Percentiles rank a stretch among this genome's conserved stretches.
Evolutionary conservation across 2,797 vertebrate species (phyloP).

Genomic region (Brachyalestes nurse): DNA sequence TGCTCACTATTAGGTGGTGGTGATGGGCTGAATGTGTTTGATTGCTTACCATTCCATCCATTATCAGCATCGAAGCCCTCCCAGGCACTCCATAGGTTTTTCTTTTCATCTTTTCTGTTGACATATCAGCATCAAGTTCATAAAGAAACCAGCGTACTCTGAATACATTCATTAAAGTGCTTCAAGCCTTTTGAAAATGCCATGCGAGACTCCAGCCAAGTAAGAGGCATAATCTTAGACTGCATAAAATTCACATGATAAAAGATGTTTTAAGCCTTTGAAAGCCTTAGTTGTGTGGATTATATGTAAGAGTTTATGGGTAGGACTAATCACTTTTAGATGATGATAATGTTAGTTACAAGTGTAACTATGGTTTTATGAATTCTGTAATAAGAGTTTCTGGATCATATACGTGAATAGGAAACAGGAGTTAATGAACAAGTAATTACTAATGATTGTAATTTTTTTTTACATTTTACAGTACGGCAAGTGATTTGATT

Average conservation of each 20-base stretch:
- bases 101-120: constrained; percentile 48
- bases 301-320: background rate
- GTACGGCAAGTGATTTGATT: too few species aligned
- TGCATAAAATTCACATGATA: background rate
- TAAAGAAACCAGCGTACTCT: constrained; percentile 2
- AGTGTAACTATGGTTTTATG: too few species aligned
- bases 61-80: constrained; percentile 37
- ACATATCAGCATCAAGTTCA: constrained; percentile 25
- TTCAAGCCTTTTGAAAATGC: constrained; percentile 1
- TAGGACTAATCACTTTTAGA: background rate
- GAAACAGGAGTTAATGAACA: too few species aligned
- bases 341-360: background rate
- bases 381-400: too few species aligned
- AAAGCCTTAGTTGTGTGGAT: background rate
- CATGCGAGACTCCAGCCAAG: background rate
- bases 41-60: constrained; percentile 48
- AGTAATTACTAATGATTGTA: too few species aligned
- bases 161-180: constrained; percentile 15
- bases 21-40: constrained; percentile 34
- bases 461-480: too few species aligned
- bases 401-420: too few species aligned
- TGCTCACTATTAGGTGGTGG: background rate
- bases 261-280: background rate
- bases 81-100: constrained; percentile 53
- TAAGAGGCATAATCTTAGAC: background rate